Evolutionary conservation across 53 echinoderm and acorn worm genomes (phyloP), one percentile per base, ranked within the genome.

Genomic region (Arbacia lixula): DNA sequence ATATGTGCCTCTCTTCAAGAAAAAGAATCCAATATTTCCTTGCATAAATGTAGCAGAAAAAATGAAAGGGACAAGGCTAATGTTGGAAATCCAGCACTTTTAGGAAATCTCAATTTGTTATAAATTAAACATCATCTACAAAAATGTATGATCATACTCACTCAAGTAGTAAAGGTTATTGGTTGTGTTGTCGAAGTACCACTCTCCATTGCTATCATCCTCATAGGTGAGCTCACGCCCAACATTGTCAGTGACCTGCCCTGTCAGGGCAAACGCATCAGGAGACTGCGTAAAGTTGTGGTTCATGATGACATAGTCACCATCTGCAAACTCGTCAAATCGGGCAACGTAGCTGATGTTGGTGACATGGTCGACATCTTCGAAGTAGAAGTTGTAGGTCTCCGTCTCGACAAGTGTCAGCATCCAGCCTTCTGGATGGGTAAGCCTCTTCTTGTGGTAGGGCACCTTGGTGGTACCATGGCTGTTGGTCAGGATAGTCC

Each of bases 371-470:
- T 66, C 89, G 14, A 80, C 88, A 77, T 88, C 54, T 54, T 89
- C 86, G 46, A 95, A 95, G 29, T 60, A 71, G 66, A 95, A 73
- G 52, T 87, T 91, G 76, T 95, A 93, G 11, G 66, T 88, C 46
- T 93, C 93, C 0, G 83, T 58, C n/a, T 95, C 89, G 2, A 95
- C 84, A 3, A 95, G 84, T 10, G 95, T 95, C 31, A 91, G 43
- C 95, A 95, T 95, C 93, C 92, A 95, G 3, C 95, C 95, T 12
- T 67, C 26, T 1, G 74, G 20, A 55, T 95, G 95, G 8, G 95
- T 95, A 29, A 95, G 30, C 19, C 93, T 88, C 54, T 83, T 90
- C 80, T 90, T 76, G 2, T 60, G 61, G 71, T 61, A 95, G 3
- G 88, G 88, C 2, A 91, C 74, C 11, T 16, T 11, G 5, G 68